Conservation (phyloP, 2,113 vertebrate genomes). For the Plecturocebus donacophilus region DNA sequence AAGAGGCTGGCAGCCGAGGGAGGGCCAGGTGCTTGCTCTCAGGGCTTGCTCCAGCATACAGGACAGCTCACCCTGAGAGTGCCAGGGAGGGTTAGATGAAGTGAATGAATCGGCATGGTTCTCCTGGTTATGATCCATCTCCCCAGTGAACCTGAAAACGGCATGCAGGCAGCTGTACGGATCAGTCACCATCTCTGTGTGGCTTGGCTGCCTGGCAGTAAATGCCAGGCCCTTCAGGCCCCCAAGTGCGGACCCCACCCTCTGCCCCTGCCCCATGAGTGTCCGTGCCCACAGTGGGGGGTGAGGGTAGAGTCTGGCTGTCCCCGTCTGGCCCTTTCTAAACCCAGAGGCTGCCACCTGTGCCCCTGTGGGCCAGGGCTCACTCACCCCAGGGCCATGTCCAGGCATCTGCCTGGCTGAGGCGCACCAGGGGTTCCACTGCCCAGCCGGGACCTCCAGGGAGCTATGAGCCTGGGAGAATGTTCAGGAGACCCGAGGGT, state of each 20-base stretch:
- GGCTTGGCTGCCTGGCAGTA: not conserved
- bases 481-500: not conserved
- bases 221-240: not conserved
- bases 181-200: not conserved
- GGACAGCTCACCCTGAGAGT: not conserved
- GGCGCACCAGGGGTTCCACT: not conserved
- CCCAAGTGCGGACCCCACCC: rapidly evolving
- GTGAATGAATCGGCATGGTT: not conserved
- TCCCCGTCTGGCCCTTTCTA: not conserved
- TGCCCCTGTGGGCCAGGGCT: too few species aligned
- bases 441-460: not conserved
- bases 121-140: not conserved
- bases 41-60: not conserved
- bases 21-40: not conserved
- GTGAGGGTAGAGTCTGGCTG: not conserved
- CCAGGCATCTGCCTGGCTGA: not conserved
- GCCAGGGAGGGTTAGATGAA: not conserved
- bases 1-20: not conserved
- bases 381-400: not conserved
- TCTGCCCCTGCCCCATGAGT: not conserved
- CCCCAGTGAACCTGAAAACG: not conserved
- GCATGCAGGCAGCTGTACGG: not conserved
- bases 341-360: not conserved
- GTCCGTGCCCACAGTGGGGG: not conserved
- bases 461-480: not conserved